Conservation (phyloP, 2,888 invertebrate species). For the Cheilosia urbana region DNA sequence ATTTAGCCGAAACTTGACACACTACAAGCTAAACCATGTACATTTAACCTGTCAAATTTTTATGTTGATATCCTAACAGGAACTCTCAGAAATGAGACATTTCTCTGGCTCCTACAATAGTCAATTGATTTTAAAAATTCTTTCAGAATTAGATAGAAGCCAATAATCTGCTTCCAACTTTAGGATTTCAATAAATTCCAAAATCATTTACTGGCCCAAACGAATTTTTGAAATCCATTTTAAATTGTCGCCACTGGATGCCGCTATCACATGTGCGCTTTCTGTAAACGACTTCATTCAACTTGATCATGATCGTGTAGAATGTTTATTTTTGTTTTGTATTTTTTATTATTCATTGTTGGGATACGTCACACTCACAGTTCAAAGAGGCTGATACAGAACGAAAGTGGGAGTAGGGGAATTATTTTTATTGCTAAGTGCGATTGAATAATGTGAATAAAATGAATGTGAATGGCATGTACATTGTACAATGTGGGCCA, state of each 20-base stretch:
- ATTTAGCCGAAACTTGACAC: conserved; percentile 74
- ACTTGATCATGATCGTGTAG: conserved; percentile 50
- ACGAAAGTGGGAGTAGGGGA: too few relatives aligned
- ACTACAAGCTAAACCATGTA: accelerated
- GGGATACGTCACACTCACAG: neutral
- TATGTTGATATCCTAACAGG: neutral
- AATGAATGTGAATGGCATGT: too few relatives aligned
- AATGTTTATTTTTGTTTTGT: conserved; percentile 42
- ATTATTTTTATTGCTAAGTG: too few relatives aligned
- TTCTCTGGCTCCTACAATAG: conserved; percentile 56
- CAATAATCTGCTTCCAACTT: neutral
- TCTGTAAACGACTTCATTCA: conserved; percentile 60
- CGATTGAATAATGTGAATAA: neutral
- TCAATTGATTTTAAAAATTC: conserved; percentile 79
- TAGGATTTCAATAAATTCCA: conserved; percentile 51
- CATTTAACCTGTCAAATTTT: conserved; percentile 67
- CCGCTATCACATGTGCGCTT: conserved; percentile 58
- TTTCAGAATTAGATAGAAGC: conserved; percentile 79
- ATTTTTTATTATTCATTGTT: neutral
- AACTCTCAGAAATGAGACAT: conserved; percentile 70
- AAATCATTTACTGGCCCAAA: conserved; percentile 76
- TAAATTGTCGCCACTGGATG: conserved; percentile 77
- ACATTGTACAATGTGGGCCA: too few relatives aligned
- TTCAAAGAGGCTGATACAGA: neutral
- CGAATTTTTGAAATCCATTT: conserved; percentile 80